Base-by-base conservation (phyloP, 2,797 vertebrate species). In the Acanthopagrus latus region DNA sequence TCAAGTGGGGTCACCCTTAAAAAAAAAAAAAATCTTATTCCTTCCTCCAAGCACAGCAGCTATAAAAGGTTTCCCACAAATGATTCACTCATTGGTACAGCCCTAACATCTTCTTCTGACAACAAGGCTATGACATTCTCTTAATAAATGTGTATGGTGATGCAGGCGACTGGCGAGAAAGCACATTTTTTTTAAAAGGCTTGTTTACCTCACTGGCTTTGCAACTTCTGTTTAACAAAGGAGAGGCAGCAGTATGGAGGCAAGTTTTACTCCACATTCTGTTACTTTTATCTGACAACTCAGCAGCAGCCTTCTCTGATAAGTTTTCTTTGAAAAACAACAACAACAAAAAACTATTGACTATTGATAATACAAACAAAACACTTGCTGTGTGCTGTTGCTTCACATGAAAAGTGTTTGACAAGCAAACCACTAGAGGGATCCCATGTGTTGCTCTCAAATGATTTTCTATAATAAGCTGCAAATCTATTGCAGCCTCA, bases 151-250 rank as follows among this genome's bases (percentile, higher is more conserved):
- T 55, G 12, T 67, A 20, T 29, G 16, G 21, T 56, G 3, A 41
- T 41, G 25, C 38, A 55, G 20, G 29, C 0, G 5, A 27, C 41
- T 8, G 8, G 6, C 2, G 20, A 25, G 54, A 59, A 52, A 50
- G 59, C 9, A 43, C 10, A 13, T 3, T 29, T 29, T 29, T 58
- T 52, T 27, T 0, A 44, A 71, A 71, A 33, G 17, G 13, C 18
- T 66, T 41, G 43, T 55, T 55, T 7, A 20, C 56, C 20, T 74
- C 9, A 64, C 17, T 73, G 27, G 38, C 8, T 60, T 46, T 33
- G 25, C 52, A 20, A 23, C 23, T 44, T 17, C n/a, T 58, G 18
- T 59, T 59, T 44, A 38, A 41, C 29, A 69, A n/a, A 67, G 16
- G 23, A 63, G 23, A 52, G 25, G 47, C 54, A 59, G 47, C 2